Conservation (phyloP, 2,113 vertebrate genomes). For the Megaptera novaeangliae region DNA sequence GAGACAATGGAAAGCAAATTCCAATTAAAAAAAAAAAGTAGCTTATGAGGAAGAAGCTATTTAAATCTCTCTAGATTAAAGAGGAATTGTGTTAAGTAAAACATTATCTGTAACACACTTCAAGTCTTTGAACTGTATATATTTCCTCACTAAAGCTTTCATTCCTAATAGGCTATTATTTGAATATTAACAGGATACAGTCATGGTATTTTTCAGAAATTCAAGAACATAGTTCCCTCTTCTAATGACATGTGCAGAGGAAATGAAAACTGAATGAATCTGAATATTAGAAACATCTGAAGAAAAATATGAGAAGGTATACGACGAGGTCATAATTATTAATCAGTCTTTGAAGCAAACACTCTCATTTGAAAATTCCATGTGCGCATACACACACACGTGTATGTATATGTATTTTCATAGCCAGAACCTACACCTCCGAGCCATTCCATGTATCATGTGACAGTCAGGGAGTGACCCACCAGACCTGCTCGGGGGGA, state of each 20-base stretch:
- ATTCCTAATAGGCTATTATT: neutral
- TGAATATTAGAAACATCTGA: neutral
- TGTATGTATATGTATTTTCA: neutral
- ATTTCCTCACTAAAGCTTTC: slow-evolving; percentile 16
- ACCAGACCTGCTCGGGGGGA: neutral
- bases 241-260: neutral
- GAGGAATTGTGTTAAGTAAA: neutral
- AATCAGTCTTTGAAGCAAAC: neutral
- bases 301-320: neutral
- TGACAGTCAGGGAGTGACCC: neutral
- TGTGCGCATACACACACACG: neutral
- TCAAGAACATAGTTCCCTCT: neutral
- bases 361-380: neutral
- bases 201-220: neutral
- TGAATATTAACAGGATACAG: neutral
- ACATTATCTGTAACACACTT: neutral
- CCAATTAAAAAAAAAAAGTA: neutral
- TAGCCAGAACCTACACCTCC: neutral
- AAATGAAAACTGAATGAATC: neutral
- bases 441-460: neutral
- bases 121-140: neutral
- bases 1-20: neutral
- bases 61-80: slow-evolving; percentile 16
- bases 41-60: neutral
- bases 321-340: neutral